phyloP scores from a whole-genome alignment of 2,888 invertebrate species.

The Podabrus alpinus region DNA sequence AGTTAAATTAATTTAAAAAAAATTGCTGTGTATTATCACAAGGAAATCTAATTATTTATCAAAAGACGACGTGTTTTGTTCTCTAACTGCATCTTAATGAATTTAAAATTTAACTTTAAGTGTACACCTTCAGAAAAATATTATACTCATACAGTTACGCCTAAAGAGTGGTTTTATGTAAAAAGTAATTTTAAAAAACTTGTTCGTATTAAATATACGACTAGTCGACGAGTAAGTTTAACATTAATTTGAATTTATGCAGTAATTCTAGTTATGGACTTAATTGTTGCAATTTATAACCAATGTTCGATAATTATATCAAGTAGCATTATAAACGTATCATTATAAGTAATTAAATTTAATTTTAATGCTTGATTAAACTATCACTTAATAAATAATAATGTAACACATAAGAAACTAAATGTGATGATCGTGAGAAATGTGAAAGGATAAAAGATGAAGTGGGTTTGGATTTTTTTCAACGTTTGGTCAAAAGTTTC shows the following conservation, averaged over 20 bases:
- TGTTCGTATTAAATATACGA: not conserved
- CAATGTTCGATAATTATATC: not conserved
- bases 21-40: not conserved
- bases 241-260: not conserved
- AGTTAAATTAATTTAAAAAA: not conserved
- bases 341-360: not conserved
- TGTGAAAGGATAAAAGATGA: not conserved
- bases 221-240: too few relatives aligned
- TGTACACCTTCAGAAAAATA: not conserved
- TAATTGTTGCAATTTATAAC: not conserved
- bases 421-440: not conserved
- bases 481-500: not conserved
- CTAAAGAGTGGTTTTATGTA: not conserved
- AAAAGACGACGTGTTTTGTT: not conserved
- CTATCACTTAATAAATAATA: not conserved
- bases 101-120: not conserved
- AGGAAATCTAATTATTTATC: not conserved
- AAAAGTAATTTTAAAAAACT: not conserved
- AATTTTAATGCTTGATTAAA: not conserved
- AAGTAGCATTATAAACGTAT: not conserved
- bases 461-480: not conserved
- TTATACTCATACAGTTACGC: not conserved
- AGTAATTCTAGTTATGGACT: not conserved
- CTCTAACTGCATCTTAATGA: not conserved
- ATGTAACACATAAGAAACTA: not conserved